phyloP scores from a whole-genome alignment of 2,888 invertebrate genomes.

The Aproaerema taeniolella region DNA sequence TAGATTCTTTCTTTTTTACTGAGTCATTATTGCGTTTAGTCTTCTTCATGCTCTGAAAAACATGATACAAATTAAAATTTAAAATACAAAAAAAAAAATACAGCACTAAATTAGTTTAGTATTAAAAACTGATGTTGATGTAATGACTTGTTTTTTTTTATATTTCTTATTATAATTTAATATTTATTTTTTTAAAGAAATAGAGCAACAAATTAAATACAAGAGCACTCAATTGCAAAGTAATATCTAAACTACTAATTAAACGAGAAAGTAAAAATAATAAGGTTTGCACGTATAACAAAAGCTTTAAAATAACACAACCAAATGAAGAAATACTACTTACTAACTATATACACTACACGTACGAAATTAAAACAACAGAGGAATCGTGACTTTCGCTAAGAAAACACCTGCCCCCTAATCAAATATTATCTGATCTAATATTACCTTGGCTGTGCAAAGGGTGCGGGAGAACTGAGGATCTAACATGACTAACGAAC shows the following conservation, averaged over 20 bases:
- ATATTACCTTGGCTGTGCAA: conserved; percentile 42
- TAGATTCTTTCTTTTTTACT: conserved; percentile 34
- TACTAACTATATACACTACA: too few relatives aligned
- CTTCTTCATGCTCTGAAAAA: conserved; percentile 58
- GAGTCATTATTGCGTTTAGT: conserved; percentile 36
- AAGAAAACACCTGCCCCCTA: conserved; percentile 35
- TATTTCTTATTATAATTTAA: too few relatives aligned
- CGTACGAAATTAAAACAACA: conserved; percentile 18
- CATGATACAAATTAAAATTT: conserved; percentile 4
- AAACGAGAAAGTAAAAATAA: too few relatives aligned
- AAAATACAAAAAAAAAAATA: not conserved
- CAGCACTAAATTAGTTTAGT: not conserved
- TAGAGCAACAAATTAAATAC: too few relatives aligned
- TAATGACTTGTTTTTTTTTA: too few relatives aligned
- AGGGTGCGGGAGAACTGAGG: conserved; percentile 26
- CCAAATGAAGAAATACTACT: too few relatives aligned
- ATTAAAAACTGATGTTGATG: too few relatives aligned
- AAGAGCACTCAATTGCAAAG: too few relatives aligned
- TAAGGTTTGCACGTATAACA: too few relatives aligned
- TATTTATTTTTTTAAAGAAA: too few relatives aligned
- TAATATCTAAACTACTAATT: too few relatives aligned
- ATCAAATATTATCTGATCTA: conserved; percentile 63
- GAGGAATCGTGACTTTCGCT: conserved; percentile 9
- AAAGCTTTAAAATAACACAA: too few relatives aligned
- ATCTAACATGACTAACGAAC: conserved; percentile 60